A percentile compares a stretch with the other conserved stretches of the same genome.
Conservation (phyloP, 2,888 invertebrate genomes). For the Exephanes ischioxanthus region DNA sequence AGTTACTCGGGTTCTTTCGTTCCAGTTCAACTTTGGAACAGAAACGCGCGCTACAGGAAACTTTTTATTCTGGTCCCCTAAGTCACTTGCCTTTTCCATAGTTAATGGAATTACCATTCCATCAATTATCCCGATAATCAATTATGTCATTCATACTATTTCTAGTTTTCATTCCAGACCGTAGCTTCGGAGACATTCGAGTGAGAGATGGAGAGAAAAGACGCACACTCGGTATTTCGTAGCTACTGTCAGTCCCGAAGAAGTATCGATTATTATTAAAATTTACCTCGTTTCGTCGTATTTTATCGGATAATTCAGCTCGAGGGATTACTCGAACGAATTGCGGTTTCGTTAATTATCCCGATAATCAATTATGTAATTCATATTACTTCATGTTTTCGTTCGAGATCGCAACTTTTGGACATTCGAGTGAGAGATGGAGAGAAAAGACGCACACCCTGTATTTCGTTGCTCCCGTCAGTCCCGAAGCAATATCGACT, state of each 20-base stretch:
- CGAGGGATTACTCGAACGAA: neutral
- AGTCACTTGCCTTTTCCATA: neutral
- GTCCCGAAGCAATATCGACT: constrained; percentile 33
- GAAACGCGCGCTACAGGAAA: neutral
- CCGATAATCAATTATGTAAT: neutral
- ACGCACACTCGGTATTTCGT: neutral
- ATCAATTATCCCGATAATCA: neutral
- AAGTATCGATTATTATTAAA: constrained; percentile 55
- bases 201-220: neutral
- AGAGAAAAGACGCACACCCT: neutral
- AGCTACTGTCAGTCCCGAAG: neutral
- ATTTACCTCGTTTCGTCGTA: constrained; percentile 49
- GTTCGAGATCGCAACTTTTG: neutral
- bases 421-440: neutral
- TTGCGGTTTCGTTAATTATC: neutral
- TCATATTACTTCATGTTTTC: neutral
- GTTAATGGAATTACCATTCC: neutral
- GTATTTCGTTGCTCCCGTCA: neutral
- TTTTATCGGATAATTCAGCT: constrained; percentile 21
- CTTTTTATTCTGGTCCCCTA: neutral
- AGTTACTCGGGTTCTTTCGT: constrained; percentile 26
- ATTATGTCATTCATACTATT: neutral
- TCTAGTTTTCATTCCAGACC: neutral
- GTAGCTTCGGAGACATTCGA: neutral
- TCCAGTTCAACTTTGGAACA: constrained; percentile 2